Conservation (phyloP, 2,797 vertebrate genomes). For the Sebastes minor region DNA sequence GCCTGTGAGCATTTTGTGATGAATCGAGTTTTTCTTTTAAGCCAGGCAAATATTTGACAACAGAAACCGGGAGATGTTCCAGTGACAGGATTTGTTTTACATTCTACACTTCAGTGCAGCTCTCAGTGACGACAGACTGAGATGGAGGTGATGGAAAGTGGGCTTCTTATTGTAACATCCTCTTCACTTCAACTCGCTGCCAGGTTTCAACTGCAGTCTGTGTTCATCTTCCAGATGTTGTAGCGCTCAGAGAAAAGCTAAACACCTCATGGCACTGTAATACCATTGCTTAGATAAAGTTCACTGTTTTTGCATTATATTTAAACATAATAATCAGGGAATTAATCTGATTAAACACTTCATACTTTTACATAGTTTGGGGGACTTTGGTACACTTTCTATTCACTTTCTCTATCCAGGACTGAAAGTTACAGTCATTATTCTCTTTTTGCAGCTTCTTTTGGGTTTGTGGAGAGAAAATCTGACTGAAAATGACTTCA, state of each 20-base stretch:
- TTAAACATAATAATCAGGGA: not conserved
- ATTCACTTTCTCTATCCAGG: not conserved
- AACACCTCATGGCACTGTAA: conserved; percentile 14
- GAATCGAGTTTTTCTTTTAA: conserved; percentile 6
- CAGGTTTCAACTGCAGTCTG: conserved; percentile 24
- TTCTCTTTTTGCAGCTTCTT: not conserved
- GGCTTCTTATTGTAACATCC: conserved; percentile 24
- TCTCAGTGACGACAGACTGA: conserved; percentile 42
- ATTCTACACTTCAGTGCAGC: conserved; percentile 32
- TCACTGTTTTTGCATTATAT: not conserved
- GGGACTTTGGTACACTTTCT: not conserved
- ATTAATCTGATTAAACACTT: not conserved
- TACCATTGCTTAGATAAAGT: not conserved
- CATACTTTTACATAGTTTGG: not conserved
- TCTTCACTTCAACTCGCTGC: conserved; percentile 26
- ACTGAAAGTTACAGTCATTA: not conserved
- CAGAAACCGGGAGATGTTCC: conserved; percentile 37
- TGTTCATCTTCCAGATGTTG: conserved; percentile 51
- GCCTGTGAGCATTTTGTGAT: conserved; percentile 31
- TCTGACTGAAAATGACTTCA: not conserved
- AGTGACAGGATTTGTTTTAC: conserved; percentile 55
- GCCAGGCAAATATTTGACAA: conserved; percentile 40
- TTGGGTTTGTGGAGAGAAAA: not conserved
- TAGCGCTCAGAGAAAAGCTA: conserved; percentile 23
- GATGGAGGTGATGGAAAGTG: conserved; percentile 57